These are phyloP conservation scores for Phyllotis vaccarum DNA, from an alignment of 2,797 vertebrate species.

Conservation along the genomic window DNA sequence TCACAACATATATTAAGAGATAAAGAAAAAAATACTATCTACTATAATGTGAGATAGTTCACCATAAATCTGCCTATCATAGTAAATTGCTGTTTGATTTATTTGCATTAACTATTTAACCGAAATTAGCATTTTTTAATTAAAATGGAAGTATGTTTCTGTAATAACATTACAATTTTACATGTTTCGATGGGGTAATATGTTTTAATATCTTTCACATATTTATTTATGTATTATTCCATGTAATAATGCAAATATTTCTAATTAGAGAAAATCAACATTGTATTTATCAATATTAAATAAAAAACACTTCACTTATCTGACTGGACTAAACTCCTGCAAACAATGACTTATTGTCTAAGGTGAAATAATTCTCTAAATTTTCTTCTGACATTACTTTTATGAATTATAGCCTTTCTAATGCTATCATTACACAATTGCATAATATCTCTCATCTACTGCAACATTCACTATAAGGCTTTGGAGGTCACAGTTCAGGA, in stretches of 20 bases:
- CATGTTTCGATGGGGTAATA: background rate
- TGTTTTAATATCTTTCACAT: background rate
- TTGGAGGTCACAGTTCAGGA: background rate
- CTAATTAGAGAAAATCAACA: background rate
- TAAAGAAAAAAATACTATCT: background rate
- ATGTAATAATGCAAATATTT: background rate
- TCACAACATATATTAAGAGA: background rate
- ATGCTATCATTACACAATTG: background rate
- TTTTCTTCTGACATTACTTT: background rate
- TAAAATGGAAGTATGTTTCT: background rate
- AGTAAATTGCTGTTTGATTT: background rate
- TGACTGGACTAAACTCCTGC: background rate
- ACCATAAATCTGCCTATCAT: background rate
- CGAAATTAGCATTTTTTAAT: background rate
- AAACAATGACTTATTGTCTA: background rate
- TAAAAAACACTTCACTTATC: background rate
- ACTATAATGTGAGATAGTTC: background rate
- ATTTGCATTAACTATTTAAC: background rate
- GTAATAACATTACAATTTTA: background rate
- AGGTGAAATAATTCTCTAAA: background rate
- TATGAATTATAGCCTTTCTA: background rate
- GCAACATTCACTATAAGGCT: background rate
- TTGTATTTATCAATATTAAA: background rate
- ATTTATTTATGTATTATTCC: background rate
- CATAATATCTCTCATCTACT: background rate